Evolutionary conservation across 1,140 invertebrate genomes (phyloP).

Genomic region (Eupeodes corollae): DNA sequence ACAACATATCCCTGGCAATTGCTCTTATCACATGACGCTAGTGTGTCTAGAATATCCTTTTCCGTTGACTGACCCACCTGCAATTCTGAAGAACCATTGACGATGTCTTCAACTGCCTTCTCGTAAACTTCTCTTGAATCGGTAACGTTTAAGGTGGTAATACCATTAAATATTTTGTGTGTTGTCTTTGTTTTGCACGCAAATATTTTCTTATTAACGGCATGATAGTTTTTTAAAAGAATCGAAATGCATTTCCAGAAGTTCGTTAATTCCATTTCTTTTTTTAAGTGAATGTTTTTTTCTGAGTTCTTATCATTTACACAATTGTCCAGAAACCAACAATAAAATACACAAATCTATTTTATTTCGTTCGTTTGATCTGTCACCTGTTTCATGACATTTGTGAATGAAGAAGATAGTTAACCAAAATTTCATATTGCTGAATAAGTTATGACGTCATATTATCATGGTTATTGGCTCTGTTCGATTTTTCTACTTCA

Average conservation of each 20-base stretch:
- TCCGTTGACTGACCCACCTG: slow-evolving; percentile 1
- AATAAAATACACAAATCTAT: too few relatives aligned
- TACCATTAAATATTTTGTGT: not conserved
- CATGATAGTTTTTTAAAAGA: slow-evolving; percentile 28
- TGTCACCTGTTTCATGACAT: too few relatives aligned
- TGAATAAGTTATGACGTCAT: too few relatives aligned
- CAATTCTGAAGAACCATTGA: slow-evolving; percentile 10
- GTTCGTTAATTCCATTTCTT: not conserved
- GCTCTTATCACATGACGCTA: slow-evolving; percentile 2
- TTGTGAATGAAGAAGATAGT: too few relatives aligned
- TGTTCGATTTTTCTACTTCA: too few relatives aligned
- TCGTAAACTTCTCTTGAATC: not conserved
- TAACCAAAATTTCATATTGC: too few relatives aligned
- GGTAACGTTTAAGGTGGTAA: not conserved
- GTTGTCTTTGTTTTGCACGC: slow-evolving; percentile 12
- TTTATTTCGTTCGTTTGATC: too few relatives aligned
- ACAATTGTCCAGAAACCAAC: too few relatives aligned
- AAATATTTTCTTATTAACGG: slow-evolving; percentile 31
- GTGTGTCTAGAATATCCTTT: not conserved
- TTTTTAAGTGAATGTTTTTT: too few relatives aligned
- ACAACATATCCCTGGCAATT: slow-evolving; percentile 14
- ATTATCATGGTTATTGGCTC: too few relatives aligned
- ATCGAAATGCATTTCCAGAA: slow-evolving; percentile 25
- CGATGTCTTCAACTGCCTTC: not conserved
- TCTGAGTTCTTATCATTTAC: too few relatives aligned